Base-by-base conservation (phyloP, 2,113 vertebrate species). In the Talpa occidentalis region DNA sequence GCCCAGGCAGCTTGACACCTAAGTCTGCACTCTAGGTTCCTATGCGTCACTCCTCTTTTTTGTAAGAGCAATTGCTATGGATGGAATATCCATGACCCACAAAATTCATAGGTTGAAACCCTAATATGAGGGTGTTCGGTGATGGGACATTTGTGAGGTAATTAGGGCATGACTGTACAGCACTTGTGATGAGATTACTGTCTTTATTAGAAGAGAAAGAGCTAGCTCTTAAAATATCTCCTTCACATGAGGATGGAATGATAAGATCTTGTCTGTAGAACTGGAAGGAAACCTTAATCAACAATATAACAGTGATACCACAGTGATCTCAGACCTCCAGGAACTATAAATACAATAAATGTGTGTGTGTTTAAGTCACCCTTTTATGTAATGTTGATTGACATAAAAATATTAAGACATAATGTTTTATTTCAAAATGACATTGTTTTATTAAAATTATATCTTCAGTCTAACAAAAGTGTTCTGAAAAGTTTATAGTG, bases 371-470 rank as follows among this genome's bases (percentile, higher is more conserved):
- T 44, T 59, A 85, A 85, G 17, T 30, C 32, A 52, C 15, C 5
- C 26, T 83, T 87, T 77, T 37, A 76, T 79, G 76, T 2, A 72
- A 8, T 72, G 3, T 60, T 79, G 56, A 42, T 22, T 85, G 69
- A 91, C 82, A 74, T 91, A 30, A 85, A 83, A 67, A 24, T 14
- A 49, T 44, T 60, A 67, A 76, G 6, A 62, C 6, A 73, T 10
- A 77, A 60, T 52, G 5, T 69, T 87, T 94, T 62, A 52, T 82
- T 94, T 92, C 7, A 76, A 87, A 89, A n/a, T 88, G 17, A 1
- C n/a, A 92, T 76, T 26, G 22, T 47, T 26, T 69, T 76, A 22
- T 72, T 56, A 84, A 80, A 60, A 62, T 85, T 47, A 60, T 85
- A 62, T 60, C 32, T 42, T 66, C 0, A n/a, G 37, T 32, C 4